Percentiles rank a stretch among this genome's conserved stretches.
These are phyloP conservation scores for Climacteris rufus DNA, from an alignment of 2,113 vertebrate species.

Conservation along the genomic window DNA sequence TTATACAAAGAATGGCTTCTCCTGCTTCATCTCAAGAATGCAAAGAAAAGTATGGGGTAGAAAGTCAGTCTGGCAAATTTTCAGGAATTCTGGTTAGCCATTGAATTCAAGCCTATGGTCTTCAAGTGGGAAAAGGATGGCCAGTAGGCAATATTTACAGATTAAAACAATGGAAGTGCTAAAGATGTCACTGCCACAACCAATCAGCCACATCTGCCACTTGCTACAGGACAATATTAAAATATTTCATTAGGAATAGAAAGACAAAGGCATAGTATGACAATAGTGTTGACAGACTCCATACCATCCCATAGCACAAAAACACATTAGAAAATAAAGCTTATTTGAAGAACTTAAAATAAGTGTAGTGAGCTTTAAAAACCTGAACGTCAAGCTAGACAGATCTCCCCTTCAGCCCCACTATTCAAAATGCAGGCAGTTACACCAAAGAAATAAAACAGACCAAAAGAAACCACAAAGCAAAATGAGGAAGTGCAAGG, in stretches of 20 bases:
- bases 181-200: background rate
- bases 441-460: background rate
- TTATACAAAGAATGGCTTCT: background rate
- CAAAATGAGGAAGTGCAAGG: background rate
- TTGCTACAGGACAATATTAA: background rate
- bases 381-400: background rate
- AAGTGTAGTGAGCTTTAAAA: background rate
- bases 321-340: background rate
- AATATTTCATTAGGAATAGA: background rate
- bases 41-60: background rate
- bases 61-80: background rate
- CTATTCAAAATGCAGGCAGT: background rate
- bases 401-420: background rate
- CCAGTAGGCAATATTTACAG: constrained; percentile 20
- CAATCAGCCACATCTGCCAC: constrained; percentile 15
- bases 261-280: background rate
- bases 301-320: background rate
- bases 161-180: constrained; percentile 45
- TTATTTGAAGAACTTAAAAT: background rate
- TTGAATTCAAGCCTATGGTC: constrained; percentile 33
- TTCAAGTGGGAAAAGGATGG: constrained; percentile 2
- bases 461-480: background rate
- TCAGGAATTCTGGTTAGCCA: constrained; percentile 5
- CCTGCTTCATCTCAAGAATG: background rate
- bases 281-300: background rate